These are phyloP conservation scores for Sterna hirundo DNA, from an alignment of 2,113 vertebrate genomes.

Conservation along the genomic window DNA sequence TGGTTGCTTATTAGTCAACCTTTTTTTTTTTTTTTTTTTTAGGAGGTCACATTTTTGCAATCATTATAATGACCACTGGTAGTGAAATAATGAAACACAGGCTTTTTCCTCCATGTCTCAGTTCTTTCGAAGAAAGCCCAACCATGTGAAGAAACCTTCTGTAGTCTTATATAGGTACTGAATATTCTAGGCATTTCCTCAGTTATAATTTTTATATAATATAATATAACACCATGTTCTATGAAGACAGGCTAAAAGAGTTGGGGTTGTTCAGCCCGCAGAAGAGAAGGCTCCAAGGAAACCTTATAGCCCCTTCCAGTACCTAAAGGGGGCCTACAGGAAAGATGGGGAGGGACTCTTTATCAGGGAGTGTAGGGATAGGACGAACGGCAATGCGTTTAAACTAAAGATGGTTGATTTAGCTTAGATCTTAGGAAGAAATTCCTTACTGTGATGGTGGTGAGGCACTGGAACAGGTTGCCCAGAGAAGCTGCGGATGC, in stretches of 20 bases:
- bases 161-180: neutral
- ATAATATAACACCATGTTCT: neutral
- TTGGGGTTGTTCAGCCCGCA: neutral
- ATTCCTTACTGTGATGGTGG: neutral
- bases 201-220: neutral
- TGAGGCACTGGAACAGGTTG: neutral
- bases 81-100: neutral
- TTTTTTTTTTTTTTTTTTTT: neutral
- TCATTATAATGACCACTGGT: neutral
- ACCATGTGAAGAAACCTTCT: neutral
- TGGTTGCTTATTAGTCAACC: neutral
- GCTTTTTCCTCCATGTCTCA: neutral
- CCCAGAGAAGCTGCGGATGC: neutral
- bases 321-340: neutral
- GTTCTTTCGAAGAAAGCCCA: neutral
- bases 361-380: neutral
- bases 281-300: neutral
- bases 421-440: neutral
- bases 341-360: neutral
- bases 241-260: neutral
- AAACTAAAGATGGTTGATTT: neutral
- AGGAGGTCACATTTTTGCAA: rapidly evolving
- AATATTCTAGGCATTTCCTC: neutral
- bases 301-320: neutral
- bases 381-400: neutral